Evolutionary conservation across 2,113 vertebrate species (phyloP).

Genomic region (Rhinoderma darwinii): DNA sequence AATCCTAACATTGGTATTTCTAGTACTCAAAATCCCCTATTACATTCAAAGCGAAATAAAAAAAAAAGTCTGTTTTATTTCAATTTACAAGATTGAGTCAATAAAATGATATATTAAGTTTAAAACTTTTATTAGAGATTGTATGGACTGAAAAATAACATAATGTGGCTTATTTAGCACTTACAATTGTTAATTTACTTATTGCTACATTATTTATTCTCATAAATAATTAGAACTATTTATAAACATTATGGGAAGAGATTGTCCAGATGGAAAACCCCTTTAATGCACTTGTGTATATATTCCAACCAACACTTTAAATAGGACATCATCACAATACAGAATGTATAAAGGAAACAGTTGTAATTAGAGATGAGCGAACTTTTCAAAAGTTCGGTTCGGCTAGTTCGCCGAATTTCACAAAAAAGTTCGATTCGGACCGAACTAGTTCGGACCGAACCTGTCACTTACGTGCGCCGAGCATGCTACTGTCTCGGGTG

Average conservation of each 20-base stretch:
- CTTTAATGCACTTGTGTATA: too few species aligned
- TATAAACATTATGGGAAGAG: neutral
- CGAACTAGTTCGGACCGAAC: too few species aligned
- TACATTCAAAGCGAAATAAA: neutral
- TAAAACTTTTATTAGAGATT: neutral
- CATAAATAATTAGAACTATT: neutral
- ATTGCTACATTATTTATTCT: neutral
- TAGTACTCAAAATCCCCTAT: slow-evolving; percentile 2
- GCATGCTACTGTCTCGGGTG: too few species aligned
- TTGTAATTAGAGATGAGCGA: too few species aligned
- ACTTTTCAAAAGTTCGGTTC: too few species aligned
- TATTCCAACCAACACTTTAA: too few species aligned
- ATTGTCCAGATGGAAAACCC: too few species aligned
- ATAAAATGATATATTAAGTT: neutral
- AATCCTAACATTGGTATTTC: slow-evolving; percentile 17
- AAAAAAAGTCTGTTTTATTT: neutral
- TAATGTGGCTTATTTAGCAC: neutral
- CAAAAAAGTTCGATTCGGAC: too few species aligned
- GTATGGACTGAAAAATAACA: neutral
- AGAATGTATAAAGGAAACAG: too few species aligned
- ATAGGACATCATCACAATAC: too few species aligned
- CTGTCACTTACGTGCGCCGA: too few species aligned
- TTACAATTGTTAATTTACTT: neutral
- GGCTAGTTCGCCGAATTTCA: too few species aligned
- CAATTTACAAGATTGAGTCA: neutral